Evolutionary conservation across 92 coral and sea anemone species (phyloP).

Genomic region (Blastomussa wellsi): DNA sequence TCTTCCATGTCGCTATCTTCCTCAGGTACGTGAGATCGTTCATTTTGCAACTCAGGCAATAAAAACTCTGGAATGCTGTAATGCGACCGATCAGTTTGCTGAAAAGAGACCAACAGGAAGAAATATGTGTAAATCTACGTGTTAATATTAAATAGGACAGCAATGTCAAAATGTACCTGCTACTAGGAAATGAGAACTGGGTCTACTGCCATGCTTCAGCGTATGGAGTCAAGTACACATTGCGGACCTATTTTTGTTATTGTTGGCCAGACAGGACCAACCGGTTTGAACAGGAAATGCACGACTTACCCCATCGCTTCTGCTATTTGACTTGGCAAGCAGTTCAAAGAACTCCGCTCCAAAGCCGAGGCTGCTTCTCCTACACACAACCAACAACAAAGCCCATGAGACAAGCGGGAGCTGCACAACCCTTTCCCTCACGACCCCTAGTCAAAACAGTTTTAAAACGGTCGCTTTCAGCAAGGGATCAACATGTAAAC

Average conservation of each 20-base stretch:
- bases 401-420: background rate
- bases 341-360: conserved; percentile 76
- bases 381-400: conserved; percentile 12
- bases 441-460: too few relatives aligned
- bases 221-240: background rate
- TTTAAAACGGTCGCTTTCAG: too few relatives aligned
- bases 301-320: conserved; percentile 50
- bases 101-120: background rate
- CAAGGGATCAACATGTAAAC: too few relatives aligned
- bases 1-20: conserved; percentile 55
- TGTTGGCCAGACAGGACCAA: background rate
- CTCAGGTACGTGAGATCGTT: background rate
- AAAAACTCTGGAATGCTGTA: conserved; percentile 66
- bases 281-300: background rate
- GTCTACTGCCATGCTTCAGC: too few relatives aligned
- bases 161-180: too few relatives aligned
- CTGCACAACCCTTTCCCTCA: too few relatives aligned
- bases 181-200: too few relatives aligned
- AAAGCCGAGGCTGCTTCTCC: conserved; percentile 68
- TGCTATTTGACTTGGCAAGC: conserved; percentile 65
- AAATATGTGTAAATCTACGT: background rate
- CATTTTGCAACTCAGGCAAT: conserved; percentile 41
- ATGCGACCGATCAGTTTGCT: conserved; percentile 21
- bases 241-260: background rate
- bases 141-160: too few relatives aligned